phyloP scores from a whole-genome alignment of 2,113 vertebrate species.

The Physeter macrocephalus region DNA sequence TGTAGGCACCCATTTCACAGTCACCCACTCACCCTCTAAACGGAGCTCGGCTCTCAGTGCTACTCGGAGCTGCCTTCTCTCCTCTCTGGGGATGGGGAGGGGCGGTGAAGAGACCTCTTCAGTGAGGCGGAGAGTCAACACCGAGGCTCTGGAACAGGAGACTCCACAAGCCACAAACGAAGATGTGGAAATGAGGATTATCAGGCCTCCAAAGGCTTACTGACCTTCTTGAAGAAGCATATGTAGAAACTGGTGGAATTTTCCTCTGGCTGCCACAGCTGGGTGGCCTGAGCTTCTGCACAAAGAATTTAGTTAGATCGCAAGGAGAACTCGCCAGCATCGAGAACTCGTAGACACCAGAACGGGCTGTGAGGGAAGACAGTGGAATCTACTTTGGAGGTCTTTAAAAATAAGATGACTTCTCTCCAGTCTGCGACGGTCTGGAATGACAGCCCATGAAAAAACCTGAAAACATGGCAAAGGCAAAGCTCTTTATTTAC shows the following conservation, averaged over 20 bases:
- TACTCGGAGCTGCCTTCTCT: neutral
- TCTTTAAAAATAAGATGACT: slow-evolving; percentile 29
- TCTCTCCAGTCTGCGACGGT: neutral
- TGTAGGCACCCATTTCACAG: fast-evolving
- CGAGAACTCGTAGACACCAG: neutral
- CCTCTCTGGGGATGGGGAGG: too few relatives aligned
- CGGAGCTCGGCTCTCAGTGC: neutral
- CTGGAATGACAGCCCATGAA: neutral
- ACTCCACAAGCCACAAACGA: neutral
- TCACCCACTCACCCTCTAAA: neutral
- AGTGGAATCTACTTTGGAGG: slow-evolving; percentile 7
- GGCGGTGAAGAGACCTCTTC: neutral
- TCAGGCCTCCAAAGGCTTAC: neutral
- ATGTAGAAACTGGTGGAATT: neutral
- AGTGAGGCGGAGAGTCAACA: neutral
- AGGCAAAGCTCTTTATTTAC: neutral
- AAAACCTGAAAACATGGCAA: neutral
- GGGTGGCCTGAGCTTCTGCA: neutral
- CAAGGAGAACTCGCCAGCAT: neutral
- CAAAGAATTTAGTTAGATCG: neutral
- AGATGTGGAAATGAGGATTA: neutral
- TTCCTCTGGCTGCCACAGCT: neutral
- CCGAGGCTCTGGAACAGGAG: neutral
- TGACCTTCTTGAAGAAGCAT: neutral
- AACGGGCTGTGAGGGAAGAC: neutral